Evolutionary conservation across 2,113 vertebrate genomes (phyloP).

Genomic region (Ophiodon elongatus): DNA sequence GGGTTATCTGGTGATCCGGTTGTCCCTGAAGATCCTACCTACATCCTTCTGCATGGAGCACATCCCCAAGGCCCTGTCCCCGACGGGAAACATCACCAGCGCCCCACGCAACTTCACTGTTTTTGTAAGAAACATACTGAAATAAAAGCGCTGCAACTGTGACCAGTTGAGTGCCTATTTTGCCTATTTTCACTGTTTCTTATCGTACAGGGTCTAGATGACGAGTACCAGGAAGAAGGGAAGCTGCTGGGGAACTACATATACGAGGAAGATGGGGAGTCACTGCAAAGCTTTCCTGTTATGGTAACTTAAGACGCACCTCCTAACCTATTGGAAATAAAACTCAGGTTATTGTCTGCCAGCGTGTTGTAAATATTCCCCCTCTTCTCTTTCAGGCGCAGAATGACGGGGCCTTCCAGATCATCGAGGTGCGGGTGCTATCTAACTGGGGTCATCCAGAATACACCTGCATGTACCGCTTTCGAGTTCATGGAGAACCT

Average conservation of each 20-base stretch:
- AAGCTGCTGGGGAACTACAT: slow-evolving; percentile 88
- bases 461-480: slow-evolving; percentile 95
- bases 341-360: background rate
- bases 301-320: slow-evolving; percentile 77
- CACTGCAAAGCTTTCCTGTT: slow-evolving; percentile 90
- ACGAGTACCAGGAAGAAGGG: slow-evolving; percentile 93
- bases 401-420: slow-evolving; percentile 87
- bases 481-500: slow-evolving; percentile 89
- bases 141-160: background rate
- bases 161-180: background rate
- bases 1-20: slow-evolving; percentile 92
- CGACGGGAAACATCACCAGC: slow-evolving; percentile 92
- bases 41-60: slow-evolving; percentile 93
- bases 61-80: slow-evolving; percentile 92
- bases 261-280: slow-evolving; percentile 91
- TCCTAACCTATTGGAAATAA: background rate
- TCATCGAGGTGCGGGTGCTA: slow-evolving; percentile 92
- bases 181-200: slow-evolving; percentile 8
- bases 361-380: slow-evolving; percentile 1
- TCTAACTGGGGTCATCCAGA: slow-evolving; percentile 96
- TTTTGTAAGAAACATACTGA: slow-evolving; percentile 84
- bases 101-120: slow-evolving; percentile 92
- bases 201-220: slow-evolving; percentile 88
- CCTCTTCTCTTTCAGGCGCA: slow-evolving; percentile 80
- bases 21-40: slow-evolving; percentile 90